Conservation (phyloP, 2,888 invertebrate species). For the Silvanus unidentatus region DNA sequence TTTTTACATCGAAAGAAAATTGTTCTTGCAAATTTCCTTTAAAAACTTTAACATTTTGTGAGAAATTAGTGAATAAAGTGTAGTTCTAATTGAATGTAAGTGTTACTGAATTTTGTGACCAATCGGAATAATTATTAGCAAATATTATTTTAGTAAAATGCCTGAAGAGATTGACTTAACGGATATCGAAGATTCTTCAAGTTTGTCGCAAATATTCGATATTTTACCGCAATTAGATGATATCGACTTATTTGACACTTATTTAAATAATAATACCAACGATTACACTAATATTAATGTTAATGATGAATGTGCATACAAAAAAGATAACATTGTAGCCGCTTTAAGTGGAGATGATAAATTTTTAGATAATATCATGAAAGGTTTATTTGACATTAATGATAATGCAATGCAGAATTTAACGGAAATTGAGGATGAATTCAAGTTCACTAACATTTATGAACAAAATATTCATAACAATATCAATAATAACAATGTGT, state of each 20-base stretch:
- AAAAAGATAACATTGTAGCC: background rate
- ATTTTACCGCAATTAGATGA: constrained; percentile 25
- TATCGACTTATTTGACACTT: constrained; percentile 12
- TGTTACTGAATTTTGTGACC: background rate
- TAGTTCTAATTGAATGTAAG: background rate
- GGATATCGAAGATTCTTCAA: constrained; percentile 10
- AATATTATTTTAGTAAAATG: constrained; percentile 12
- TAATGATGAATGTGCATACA: constrained; percentile 13
- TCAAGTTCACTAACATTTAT: background rate
- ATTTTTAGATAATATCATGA: constrained; percentile 29
- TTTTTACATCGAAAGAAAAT: background rate
- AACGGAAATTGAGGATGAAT: background rate
- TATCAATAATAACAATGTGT: constrained; percentile 14
- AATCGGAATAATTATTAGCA: background rate
- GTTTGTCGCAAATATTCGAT: constrained; percentile 21
- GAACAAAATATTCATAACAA: constrained; percentile 10
- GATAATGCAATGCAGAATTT: constrained; percentile 9
- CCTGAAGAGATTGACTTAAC: constrained; percentile 12
- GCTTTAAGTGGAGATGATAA: constrained; percentile 28
- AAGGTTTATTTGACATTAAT: constrained; percentile 23
- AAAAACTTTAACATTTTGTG: too few relatives aligned
- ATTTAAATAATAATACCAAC: too few relatives aligned
- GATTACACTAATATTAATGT: constrained; percentile 9
- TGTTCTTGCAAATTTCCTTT: background rate
- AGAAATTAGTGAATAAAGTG: background rate